phyloP scores from a whole-genome alignment of 1,140 invertebrate genomes.

The Hylaeus volcanicus region DNA sequence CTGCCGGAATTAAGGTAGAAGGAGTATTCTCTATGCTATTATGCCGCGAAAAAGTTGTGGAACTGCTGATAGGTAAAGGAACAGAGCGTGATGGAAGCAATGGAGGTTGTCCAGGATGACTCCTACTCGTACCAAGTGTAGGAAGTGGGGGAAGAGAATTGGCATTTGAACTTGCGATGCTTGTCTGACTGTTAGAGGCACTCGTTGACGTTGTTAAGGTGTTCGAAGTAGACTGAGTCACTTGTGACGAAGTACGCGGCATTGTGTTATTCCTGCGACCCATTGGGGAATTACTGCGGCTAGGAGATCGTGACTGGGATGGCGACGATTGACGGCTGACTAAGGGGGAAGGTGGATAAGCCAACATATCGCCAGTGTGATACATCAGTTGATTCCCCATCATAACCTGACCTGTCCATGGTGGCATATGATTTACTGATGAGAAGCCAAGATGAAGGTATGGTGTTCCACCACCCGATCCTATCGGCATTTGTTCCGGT shows the following conservation, averaged over 20 bases:
- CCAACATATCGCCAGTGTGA: constrained; percentile 72
- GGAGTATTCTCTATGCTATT: constrained; percentile 64
- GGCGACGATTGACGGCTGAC: constrained; percentile 80
- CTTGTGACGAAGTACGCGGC: constrained; percentile 68
- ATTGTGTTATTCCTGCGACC: constrained; percentile 61
- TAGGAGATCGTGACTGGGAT: constrained; percentile 78
- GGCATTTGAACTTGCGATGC: constrained; percentile 65
- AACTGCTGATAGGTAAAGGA: constrained; percentile 52
- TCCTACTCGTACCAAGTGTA: constrained; percentile 66
- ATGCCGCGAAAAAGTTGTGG: constrained; percentile 57
- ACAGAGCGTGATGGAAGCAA: constrained; percentile 65
- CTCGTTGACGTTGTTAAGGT: constrained; percentile 68
- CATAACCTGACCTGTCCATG: constrained; percentile 77
- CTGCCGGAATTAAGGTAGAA: constrained; percentile 54
- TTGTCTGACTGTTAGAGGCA: constrained; percentile 68
- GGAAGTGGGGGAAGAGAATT: constrained; percentile 64
- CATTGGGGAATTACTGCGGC: constrained; percentile 77
- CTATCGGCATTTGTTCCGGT: constrained; percentile 76
- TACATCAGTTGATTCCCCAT: constrained; percentile 78
- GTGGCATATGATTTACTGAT: constrained; percentile 75
- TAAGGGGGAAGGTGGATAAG: constrained; percentile 78
- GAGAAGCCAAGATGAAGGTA: constrained; percentile 77
- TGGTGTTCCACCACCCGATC: constrained; percentile 67
- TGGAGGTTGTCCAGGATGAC: constrained; percentile 71
- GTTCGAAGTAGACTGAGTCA: constrained; percentile 66